Conservation (phyloP, 1,140 invertebrate genomes). For the Halictus rubicundus region DNA sequence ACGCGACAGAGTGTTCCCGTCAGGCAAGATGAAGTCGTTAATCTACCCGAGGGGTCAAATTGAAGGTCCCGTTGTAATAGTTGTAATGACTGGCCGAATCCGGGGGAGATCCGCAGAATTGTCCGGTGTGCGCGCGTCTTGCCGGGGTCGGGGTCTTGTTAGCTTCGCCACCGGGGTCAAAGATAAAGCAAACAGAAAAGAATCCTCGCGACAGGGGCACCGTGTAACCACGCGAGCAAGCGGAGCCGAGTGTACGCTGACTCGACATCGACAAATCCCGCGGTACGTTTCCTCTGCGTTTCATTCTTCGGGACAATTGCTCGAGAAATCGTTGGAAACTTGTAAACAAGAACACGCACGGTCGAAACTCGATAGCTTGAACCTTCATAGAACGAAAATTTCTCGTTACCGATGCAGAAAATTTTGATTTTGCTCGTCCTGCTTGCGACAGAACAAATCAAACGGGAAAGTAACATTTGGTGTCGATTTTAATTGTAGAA, state of each 20-base stretch:
- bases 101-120: constrained; percentile 56
- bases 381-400: too few relatives aligned
- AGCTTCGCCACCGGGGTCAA: constrained; percentile 38
- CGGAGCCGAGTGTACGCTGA: background rate
- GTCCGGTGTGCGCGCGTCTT: constrained; percentile 22
- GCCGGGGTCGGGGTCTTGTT: constrained; percentile 26
- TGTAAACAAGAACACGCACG: too few relatives aligned
- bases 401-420: too few relatives aligned
- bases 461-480: too few relatives aligned
- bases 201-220: constrained; percentile 40
- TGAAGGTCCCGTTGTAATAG: constrained; percentile 64
- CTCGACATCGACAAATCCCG: background rate
- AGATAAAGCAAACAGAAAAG: constrained; percentile 46
- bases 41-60: constrained; percentile 60
- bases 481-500: too few relatives aligned
- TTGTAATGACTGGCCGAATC: constrained; percentile 65
- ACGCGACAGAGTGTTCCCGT: constrained; percentile 27
- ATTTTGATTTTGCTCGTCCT: too few relatives aligned
- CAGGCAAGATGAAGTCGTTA: constrained; percentile 60
- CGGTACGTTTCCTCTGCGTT: background rate
- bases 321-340: too few relatives aligned
- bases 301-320: background rate
- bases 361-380: too few relatives aligned
- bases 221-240: constrained; percentile 44
- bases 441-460: too few relatives aligned